Base-by-base conservation (phyloP, 2,113 vertebrate genomes). In the Sapajus apella region DNA sequence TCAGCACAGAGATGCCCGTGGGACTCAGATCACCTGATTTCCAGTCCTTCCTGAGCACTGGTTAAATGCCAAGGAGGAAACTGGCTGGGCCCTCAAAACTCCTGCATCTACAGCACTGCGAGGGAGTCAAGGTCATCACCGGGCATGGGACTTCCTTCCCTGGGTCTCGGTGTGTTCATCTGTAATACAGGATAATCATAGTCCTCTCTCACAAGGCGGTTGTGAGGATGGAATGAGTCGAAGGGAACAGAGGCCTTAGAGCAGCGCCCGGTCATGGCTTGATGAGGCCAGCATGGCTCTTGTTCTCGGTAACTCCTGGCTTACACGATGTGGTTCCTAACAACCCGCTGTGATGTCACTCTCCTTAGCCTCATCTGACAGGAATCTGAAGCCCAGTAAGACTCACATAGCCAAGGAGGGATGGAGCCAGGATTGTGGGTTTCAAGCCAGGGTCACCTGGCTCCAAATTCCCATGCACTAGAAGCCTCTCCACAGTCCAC, bases 141-240 rank as follows among this genome's bases (percentile, higher is more conserved):
- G 6, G 30, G n/a, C 47, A 25, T 7, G 21, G 6, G 18, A 23
- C 37, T 52, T 18, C 9, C 6, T 73, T 17, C 72, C 55, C 86
- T 66, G 37, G 58, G 30, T 52, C 88, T 94, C 95, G 2, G 77
- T 76, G 64, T 94, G 58, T 95, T 47, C 85, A 32, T 32, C 91
- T 64, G 61, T 79, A 27, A 77, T 92, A 40, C 20, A 25, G 45
- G 50, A 45, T 16, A 35, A 12, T 45, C 73, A 61, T 7, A 10
- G 0, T 55, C 21, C 86, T 6, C 66, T 64, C 17, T 76, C 18
- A 55, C 40, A 17, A 14, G 37, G 27, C 17, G 18, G 64, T 1
- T 9, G 17, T 50, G 83, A 96, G 37, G 68, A 40, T 27, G 16
- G 73, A 81, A 14, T 6, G 35, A 84, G 21, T 11, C 17, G 50